phyloP scores from a whole-genome alignment of 1,140 invertebrate species.

The Xylocopa sonorina region DNA sequence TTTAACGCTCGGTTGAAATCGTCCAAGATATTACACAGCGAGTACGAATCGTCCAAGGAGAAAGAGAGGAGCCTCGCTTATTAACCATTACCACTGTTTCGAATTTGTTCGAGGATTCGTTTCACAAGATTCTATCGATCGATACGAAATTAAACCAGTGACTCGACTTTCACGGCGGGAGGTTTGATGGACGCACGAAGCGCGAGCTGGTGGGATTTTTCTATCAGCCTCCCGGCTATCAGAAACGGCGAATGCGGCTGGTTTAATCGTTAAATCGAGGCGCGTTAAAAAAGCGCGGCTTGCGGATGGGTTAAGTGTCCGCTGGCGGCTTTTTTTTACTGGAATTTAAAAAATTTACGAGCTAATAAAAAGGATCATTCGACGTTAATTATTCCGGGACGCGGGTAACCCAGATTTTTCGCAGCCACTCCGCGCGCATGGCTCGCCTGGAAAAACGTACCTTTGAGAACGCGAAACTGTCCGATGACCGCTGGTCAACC shows the following conservation, averaged over 20 bases:
- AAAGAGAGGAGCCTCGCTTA: too few species aligned
- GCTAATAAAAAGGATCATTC: constrained; percentile 49
- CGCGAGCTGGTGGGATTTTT: too few species aligned
- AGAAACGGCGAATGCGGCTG: not conserved
- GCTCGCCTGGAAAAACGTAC: too few species aligned
- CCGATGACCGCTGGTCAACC: too few species aligned
- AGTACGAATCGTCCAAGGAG: too few species aligned
- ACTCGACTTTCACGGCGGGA: not conserved
- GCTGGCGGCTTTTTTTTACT: not conserved
- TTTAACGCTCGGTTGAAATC: too few species aligned
- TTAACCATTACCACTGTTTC: not conserved
- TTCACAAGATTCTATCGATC: not conserved
- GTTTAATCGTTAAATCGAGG: constrained; percentile 11
- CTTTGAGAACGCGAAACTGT: too few species aligned
- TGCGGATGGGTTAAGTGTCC: too few species aligned
- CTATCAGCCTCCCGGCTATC: not conserved
- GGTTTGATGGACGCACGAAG: not conserved
- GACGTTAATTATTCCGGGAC: constrained; percentile 41
- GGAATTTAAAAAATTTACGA: constrained; percentile 43
- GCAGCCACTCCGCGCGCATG: too few species aligned
- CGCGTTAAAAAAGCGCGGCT: not conserved
- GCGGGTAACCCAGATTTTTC: constrained; percentile 28
- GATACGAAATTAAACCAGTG: not conserved
- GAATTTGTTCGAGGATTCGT: not conserved
- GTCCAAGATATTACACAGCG: too few species aligned